Base-by-base conservation (phyloP, 1,140 invertebrate species). In the Apis cerana region DNA sequence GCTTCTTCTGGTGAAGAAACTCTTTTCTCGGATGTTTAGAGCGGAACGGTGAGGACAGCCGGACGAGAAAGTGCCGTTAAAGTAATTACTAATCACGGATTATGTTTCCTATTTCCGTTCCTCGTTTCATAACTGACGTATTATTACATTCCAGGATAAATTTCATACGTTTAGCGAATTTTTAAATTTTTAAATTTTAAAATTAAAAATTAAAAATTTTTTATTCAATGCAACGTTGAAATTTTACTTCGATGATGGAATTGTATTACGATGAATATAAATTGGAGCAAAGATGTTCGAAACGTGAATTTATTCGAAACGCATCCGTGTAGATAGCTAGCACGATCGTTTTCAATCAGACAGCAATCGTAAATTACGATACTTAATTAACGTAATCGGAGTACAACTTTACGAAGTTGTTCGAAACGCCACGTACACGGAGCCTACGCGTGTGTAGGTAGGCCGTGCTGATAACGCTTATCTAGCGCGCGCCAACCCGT, bases 401-500 rank as follows among this genome's bases (percentile, higher is more conserved):
- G 12, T 23, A 23, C 15, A 23, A 10, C 61, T 52, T 52, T 23
- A 48, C 65, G 50, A 15, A 68, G 75, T 48, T 58, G 75, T 64
- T 70, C 27, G 13, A 52, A 48, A 10, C 48, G 27, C 19, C 59
- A 54, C 23, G 27, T 21, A 62, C 23, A 54, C 17, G n/a, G 27
- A 33, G 2, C 79, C 52, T 21, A 52, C 54, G 52, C 65, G 70
- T 21, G 64, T 72, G 75, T 76, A 82, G 70, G 75, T 82, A 86
- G 71, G 67, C 70, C 70, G 33, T 11, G 11, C 5, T 61, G 83
- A 85, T 85, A 85, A 75, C 33, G 75, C 78, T 85, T 85, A 87
- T 82, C 75, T 67, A 68, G 75, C 70, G 80, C 50, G 64, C 75
- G 74, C 64, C 62, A 75, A 54, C 65, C 58, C 52, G 33, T 82